Conservation (phyloP, 2,113 vertebrate genomes). For the Cyanoramphus novaezelandiae region DNA sequence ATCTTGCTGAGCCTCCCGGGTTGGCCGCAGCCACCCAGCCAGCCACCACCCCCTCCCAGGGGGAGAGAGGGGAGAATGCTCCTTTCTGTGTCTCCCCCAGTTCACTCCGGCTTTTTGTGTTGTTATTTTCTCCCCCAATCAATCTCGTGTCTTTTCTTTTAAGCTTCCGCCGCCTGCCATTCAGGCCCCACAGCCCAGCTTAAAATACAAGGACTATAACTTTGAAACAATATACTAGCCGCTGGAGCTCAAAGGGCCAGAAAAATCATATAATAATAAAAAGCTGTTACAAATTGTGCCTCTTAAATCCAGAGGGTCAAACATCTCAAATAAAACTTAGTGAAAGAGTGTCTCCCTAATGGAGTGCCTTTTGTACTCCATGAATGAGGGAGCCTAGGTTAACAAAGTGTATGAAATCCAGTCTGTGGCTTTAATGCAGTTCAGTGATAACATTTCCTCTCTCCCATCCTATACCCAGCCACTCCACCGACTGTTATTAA, state of each 20-base stretch:
- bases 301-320: constrained; percentile 73
- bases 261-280: constrained; percentile 78
- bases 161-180: constrained; percentile 61
- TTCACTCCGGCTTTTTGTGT: constrained; percentile 4
- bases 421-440: constrained; percentile 71
- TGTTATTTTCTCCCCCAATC: constrained; percentile 53
- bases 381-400: constrained; percentile 70
- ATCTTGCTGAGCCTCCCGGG: constrained; percentile 56
- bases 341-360: constrained; percentile 71
- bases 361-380: constrained; percentile 74
- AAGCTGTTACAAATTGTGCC: constrained; percentile 74
- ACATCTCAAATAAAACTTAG: constrained; percentile 76
- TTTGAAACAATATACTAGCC: constrained; percentile 70
- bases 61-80: neutral
- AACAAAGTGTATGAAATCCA: constrained; percentile 74
- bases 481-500: constrained; percentile 72
- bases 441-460: constrained; percentile 76
- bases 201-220: constrained; percentile 64
- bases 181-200: constrained; percentile 53
- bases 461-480: constrained; percentile 72
- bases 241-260: constrained; percentile 67
- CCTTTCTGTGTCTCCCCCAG: neutral
- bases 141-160: constrained; percentile 55
- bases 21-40: constrained; percentile 42
- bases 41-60: constrained; percentile 28